These are phyloP conservation scores for Rafetus swinhoei DNA, from an alignment of 2,113 vertebrate species.

Conservation along the genomic window DNA sequence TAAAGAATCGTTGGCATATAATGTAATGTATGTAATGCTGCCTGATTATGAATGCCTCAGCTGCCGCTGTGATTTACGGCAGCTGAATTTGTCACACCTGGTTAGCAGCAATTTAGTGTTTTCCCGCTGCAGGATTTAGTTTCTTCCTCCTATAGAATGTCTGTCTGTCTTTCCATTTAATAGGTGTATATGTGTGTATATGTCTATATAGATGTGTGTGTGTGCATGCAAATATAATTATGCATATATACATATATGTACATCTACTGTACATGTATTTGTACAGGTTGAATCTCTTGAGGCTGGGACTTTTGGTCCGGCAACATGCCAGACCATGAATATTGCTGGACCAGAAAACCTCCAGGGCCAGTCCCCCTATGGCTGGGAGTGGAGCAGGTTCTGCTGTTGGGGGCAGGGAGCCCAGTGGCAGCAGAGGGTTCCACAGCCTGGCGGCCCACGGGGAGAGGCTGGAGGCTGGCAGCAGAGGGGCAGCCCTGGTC, in stretches of 20 bases:
- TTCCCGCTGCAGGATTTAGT: background rate
- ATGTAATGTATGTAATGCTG: background rate
- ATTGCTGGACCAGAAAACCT: too few relatives aligned
- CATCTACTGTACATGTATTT: background rate
- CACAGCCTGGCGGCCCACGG: too few relatives aligned
- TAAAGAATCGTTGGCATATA: background rate
- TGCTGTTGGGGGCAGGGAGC: too few relatives aligned
- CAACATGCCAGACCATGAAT: too few relatives aligned
- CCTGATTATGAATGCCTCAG: background rate
- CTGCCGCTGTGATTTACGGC: background rate
- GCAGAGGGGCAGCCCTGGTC: too few relatives aligned
- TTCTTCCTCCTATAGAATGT: background rate
- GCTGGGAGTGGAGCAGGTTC: too few relatives aligned
- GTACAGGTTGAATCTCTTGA: too few relatives aligned
- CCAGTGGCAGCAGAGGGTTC: too few relatives aligned
- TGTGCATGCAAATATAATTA: background rate
- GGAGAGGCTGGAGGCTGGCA: too few relatives aligned
- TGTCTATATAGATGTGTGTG: background rate
- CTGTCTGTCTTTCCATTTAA: background rate
- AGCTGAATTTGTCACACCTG: background rate
- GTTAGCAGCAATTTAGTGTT: background rate
- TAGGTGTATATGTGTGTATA: background rate
- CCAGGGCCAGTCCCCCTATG: too few relatives aligned
- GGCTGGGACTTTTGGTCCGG: too few relatives aligned
- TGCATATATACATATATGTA: background rate